Conservation (phyloP, 2,797 vertebrate genomes). For the Gobio occitaniae region DNA sequence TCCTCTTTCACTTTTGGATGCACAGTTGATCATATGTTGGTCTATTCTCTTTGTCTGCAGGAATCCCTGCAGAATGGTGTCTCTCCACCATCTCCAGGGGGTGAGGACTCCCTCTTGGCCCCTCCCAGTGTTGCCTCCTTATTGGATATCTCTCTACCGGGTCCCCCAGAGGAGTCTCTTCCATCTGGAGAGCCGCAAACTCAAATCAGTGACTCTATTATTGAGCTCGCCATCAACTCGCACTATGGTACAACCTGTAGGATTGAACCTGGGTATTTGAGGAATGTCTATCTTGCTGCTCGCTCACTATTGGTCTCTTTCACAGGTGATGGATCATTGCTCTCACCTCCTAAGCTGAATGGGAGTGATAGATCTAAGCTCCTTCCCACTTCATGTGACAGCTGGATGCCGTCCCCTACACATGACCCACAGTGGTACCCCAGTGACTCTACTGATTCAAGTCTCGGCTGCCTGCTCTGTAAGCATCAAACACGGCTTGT, state of each 20-base stretch:
- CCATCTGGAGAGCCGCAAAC: conserved; percentile 89
- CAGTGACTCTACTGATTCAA: conserved; percentile 94
- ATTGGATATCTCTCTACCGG: conserved; percentile 95
- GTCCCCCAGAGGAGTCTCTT: conserved; percentile 95
- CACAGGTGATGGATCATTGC: conserved; percentile 89
- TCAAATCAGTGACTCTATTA: conserved; percentile 98
- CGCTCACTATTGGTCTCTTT: neutral
- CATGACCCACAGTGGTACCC: conserved; percentile 99
- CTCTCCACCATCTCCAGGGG: conserved; percentile 78
- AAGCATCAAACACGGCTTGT: conserved; percentile 65
- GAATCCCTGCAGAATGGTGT: conserved; percentile 81
- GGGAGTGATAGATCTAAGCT: conserved; percentile 91
- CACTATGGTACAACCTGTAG: conserved; percentile 83
- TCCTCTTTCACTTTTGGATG: neutral
- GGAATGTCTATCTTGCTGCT: neutral
- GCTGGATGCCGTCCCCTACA: conserved; percentile 96
- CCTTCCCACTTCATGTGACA: conserved; percentile 88
- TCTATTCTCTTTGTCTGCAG: conserved; percentile 65
- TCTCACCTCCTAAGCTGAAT: conserved; percentile 93
- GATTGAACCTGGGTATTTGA: neutral
- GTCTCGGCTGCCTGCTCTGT: conserved; percentile 96
- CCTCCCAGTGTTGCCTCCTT: conserved; percentile 95
- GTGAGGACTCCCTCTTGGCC: conserved; percentile 85
- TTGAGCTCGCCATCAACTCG: conserved; percentile 98
- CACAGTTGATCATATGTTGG: neutral